These are phyloP conservation scores for Zygothrica quintamaculata DNA, from an alignment of 2,888 invertebrate species.

Conservation along the genomic window DNA sequence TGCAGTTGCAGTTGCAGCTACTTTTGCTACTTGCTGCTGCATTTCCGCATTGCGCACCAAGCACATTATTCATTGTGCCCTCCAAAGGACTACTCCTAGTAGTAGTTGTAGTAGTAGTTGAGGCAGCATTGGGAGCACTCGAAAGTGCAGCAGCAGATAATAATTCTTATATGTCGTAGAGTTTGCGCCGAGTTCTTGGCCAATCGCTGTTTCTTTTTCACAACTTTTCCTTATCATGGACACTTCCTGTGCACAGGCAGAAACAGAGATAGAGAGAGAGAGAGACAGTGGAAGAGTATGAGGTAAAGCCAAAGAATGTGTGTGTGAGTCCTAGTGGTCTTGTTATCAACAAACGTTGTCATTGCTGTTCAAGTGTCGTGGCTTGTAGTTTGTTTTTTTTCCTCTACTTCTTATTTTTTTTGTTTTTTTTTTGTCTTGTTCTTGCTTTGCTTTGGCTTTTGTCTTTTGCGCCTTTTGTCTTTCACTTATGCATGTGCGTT, in stretches of 20 bases:
- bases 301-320: neutral
- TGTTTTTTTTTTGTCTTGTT: constrained; percentile 24
- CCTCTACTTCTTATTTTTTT: neutral
- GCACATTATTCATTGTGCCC: constrained; percentile 72
- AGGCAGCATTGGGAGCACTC: constrained; percentile 56
- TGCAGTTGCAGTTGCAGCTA: constrained; percentile 10
- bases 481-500: constrained; percentile 80
- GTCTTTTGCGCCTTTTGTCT: constrained; percentile 70
- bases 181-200: constrained; percentile 57
- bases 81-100: neutral
- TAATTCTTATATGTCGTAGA: constrained; percentile 72
- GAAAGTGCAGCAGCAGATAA: constrained; percentile 75
- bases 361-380: constrained; percentile 58
- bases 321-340: constrained; percentile 30
- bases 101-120: too few relatives aligned
- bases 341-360: constrained; percentile 68
- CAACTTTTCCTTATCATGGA: constrained; percentile 52
- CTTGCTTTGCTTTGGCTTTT: constrained; percentile 45
- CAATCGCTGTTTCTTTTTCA: constrained; percentile 48
- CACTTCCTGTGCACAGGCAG: constrained; percentile 49
- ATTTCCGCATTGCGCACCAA: constrained; percentile 75
- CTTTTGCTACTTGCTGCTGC: constrained; percentile 37
- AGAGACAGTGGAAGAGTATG: constrained; percentile 3
- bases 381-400: constrained; percentile 44
- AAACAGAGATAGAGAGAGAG: neutral